These are phyloP conservation scores for Otis tarda DNA, from an alignment of 2,113 vertebrate species.

Conservation along the genomic window DNA sequence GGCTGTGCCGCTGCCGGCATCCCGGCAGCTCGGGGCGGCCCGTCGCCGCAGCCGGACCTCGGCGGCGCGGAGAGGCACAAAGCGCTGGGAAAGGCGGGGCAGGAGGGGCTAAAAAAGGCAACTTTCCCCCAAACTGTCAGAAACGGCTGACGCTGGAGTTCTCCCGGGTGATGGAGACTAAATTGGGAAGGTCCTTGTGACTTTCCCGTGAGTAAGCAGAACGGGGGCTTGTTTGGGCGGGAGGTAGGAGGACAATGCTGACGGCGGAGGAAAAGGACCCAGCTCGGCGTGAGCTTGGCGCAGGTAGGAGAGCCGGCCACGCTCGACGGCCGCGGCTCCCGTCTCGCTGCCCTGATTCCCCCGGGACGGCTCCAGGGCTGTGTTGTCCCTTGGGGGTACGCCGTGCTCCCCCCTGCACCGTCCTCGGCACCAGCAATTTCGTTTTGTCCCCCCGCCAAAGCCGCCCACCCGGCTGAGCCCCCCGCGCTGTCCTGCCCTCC, in stretches of 20 bases:
- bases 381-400: rapidly evolving
- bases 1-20: background rate
- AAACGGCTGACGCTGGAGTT: slow-evolving; percentile 68
- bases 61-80: rapidly evolving
- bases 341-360: background rate
- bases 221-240: slow-evolving; percentile 53
- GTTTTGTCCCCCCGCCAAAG: rapidly evolving
- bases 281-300: background rate
- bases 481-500: rapidly evolving
- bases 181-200: slow-evolving; percentile 77
- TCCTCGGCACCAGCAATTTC: rapidly evolving
- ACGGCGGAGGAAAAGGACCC: slow-evolving; percentile 67
- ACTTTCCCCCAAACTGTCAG: slow-evolving; percentile 61
- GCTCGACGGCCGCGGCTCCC: background rate
- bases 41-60: rapidly evolving
- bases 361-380: rapidly evolving
- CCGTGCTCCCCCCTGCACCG: rapidly evolving
- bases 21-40: rapidly evolving
- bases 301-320: background rate
- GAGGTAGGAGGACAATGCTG: slow-evolving; percentile 72
- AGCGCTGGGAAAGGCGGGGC: background rate
- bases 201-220: slow-evolving; percentile 72
- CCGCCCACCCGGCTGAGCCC: background rate
- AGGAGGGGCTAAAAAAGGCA: slow-evolving; percentile 43
- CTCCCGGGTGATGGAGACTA: slow-evolving; percentile 64